Evolutionary conservation across 2,888 invertebrate genomes (phyloP).

Genomic region (Onthophagus sagittarius): DNA sequence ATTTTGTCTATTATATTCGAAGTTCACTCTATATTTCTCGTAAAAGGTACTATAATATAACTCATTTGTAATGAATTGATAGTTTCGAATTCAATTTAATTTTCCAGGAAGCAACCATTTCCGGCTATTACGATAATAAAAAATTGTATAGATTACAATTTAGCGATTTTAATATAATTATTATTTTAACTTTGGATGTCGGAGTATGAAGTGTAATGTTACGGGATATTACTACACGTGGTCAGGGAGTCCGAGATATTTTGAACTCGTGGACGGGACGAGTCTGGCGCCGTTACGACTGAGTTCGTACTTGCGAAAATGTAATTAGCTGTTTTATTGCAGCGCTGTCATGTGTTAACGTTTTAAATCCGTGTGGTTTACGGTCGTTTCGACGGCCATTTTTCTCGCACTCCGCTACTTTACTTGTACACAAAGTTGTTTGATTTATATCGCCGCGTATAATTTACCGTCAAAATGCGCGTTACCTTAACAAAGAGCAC

Average conservation of each 20-base stretch:
- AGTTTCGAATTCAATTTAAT: no score
- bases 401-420: neutral
- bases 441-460: neutral
- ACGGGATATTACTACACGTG: conserved; percentile 6
- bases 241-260: neutral
- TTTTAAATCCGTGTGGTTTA: conserved; percentile 5
- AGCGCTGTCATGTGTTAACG: conserved; percentile 10
- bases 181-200: neutral
- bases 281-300: neutral
- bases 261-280: neutral
- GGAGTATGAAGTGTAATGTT: neutral
- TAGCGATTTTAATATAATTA: conserved; percentile 5
- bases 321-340: conserved; percentile 8
- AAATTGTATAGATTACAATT: no score
- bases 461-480: neutral
- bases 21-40: no score
- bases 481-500: neutral
- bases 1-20: no score
- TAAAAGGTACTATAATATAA: no score
- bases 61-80: no score
- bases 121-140: no score
- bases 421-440: neutral
- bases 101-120: no score
- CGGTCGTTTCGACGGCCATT: neutral
- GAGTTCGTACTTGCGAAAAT: conserved; percentile 6